Evolutionary conservation across 2,797 vertebrate species (phyloP).

Genomic region (Morelia viridis): DNA sequence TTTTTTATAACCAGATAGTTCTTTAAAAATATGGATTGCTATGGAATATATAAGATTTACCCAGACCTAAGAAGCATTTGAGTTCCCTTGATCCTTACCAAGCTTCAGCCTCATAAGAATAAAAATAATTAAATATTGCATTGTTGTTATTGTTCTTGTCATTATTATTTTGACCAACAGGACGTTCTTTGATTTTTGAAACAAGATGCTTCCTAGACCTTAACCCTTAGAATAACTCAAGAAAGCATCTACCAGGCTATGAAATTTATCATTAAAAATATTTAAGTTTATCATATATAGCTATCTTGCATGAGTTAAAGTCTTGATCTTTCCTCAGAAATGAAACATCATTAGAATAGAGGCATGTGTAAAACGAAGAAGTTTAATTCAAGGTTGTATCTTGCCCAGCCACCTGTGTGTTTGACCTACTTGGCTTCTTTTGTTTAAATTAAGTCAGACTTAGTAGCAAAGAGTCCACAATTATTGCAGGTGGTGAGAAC

Average conservation of each 20-base stretch:
- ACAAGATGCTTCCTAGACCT: neutral
- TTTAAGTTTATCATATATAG: neutral
- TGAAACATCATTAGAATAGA: neutral
- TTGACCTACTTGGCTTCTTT: slow-evolving; percentile 37
- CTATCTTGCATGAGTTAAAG: neutral
- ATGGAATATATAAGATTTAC: neutral
- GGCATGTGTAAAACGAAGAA: neutral
- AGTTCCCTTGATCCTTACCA: neutral
- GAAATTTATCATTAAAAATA: neutral
- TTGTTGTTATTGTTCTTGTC: neutral
- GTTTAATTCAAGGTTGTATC: neutral
- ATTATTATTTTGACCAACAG: neutral
- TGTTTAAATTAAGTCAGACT: neutral
- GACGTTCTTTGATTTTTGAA: neutral
- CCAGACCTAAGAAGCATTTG: neutral
- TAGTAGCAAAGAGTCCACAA: accelerated
- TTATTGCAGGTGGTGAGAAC: slow-evolving; percentile 56
- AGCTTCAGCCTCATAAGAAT: neutral
- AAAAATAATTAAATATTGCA: neutral
- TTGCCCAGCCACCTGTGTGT: slow-evolving; percentile 12
- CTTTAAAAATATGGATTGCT: neutral
- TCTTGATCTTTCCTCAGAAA: neutral
- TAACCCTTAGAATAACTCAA: neutral
- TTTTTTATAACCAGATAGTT: neutral
- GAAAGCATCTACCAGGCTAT: neutral